Base-by-base conservation (phyloP, 2,888 invertebrate genomes). In the Villa cingulata region DNA sequence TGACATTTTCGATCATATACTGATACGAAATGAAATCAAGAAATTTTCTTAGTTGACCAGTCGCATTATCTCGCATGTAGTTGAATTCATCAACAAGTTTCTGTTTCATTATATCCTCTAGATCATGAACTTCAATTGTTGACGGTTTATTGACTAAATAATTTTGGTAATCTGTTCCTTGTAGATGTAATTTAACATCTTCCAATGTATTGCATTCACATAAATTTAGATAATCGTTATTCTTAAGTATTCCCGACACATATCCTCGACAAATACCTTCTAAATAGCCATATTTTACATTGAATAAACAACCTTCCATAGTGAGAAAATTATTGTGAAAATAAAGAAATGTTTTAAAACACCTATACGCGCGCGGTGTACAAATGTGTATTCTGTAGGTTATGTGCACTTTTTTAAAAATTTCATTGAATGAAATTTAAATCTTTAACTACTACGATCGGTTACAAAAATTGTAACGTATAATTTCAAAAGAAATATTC, bases 1-100 rank as follows among this genome's bases (percentile, higher is more conserved):
- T 92, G 51, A 96, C 95, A 70, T 96, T 96, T 70, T 96, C 95
- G 64, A 96, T 96, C 95, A 96, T 96, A 71, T 96, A 96, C 67
- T 92, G 91, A 78, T 94, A 94, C 60, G 94, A 95, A 51, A 96
- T 94, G 64, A 90, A 96, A 69, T 96, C 95, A 60, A 96, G 71
- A 70, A 96, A 96, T 38, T 90, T 92, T 27, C 92, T 86, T 48
- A 96, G 72, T 2, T 94, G 94, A 63, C 92, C 92, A 12, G 92
- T 85, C 37, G 95, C 88, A 65, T 95, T 92, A 68, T 91, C 94
- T 51, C 95, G 77, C 66, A 96, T 75, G 70, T 96, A 94, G 63
- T 88, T 87, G 68, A 96, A 95, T 68, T 96, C 95, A 57, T 90
- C 82, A 15, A 96, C 95, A 42, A 95, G 76, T 68, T 95, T 96